Base-by-base conservation (phyloP, 2,888 invertebrate species). In the Phortica okadai region DNA sequence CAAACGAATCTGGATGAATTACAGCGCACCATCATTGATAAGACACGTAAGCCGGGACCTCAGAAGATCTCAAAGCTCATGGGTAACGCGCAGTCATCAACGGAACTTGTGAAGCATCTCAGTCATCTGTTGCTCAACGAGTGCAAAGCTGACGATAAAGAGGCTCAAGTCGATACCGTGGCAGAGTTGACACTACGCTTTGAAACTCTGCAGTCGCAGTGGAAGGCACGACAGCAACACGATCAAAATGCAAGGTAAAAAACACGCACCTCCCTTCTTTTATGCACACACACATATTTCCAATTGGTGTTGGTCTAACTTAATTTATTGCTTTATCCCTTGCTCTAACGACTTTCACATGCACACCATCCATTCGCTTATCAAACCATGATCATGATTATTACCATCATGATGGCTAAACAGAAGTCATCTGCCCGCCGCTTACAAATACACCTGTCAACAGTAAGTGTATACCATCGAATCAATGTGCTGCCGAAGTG, bases 81-180 rank as follows among this genome's bases (percentile, higher is more conserved):
- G 66, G 95, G 95, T 70, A 95, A 94, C 82, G 96, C 96, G 80
- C 95, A 95, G 85, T 96, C 96, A 7, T 95, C 95, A 6, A 92
- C 97, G 66, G 97, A 97, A 90, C 91, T 97, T 74, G 94, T 97
- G 41, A 95, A 95, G 88, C 97, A 97, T 92, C 92, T 97, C 66
- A 95, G 95, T 76, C 94, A 94, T 78, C 90, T 96, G 21, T 92
- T 97, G 3, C 91, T 95, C 3, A 94, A 94, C 58, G 97, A 97
- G 90, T 96, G 94, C 89, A 94, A 94, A 76, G 94, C 94, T 25
- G 94, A 93, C 1, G 93, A 93, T 79, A 93, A 94, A 73, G 94
- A 95, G 84, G 95, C 95, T 0, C 93, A 94, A 91, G 92, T 93
- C 66, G 93, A 93, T 80, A 93, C 94, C 90, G 94, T 97, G 11